phyloP scores from a whole-genome alignment of 2,113 vertebrate species.

The Oncorhynchus mykiss region DNA sequence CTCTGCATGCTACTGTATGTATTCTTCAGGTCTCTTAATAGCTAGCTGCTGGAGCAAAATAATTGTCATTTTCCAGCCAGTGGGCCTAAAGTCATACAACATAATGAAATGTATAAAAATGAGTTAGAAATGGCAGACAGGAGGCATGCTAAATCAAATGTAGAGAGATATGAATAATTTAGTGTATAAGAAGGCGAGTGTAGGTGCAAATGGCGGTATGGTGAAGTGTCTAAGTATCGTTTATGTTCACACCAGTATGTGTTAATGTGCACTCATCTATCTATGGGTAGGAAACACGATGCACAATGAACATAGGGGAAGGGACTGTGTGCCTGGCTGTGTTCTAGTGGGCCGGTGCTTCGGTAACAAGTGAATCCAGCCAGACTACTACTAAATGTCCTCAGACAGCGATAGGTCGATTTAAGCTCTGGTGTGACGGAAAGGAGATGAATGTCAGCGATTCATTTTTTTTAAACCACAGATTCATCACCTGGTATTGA shows the following conservation, averaged over 20 bases:
- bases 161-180: slow-evolving; percentile 81
- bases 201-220: slow-evolving; percentile 72
- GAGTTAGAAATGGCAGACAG: slow-evolving; percentile 69
- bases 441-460: slow-evolving; percentile 46
- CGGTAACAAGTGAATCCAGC: slow-evolving; percentile 59
- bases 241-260: slow-evolving; percentile 75
- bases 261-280: slow-evolving; percentile 68
- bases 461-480: slow-evolving; percentile 35
- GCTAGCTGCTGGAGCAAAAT: slow-evolving; percentile 80
- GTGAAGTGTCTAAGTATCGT: slow-evolving; percentile 74
- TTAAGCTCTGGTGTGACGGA: slow-evolving; percentile 42
- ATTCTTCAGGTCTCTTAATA: slow-evolving; percentile 77
- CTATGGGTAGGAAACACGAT: slow-evolving; percentile 62
- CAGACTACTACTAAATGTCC: slow-evolving; percentile 49
- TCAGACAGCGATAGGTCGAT: slow-evolving; percentile 62
- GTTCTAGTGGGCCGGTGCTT: slow-evolving; percentile 55
- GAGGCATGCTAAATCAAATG: slow-evolving; percentile 80
- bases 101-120: slow-evolving; percentile 79
- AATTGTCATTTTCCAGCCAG: slow-evolving; percentile 84
- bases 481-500: slow-evolving; percentile 52
- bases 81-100: slow-evolving; percentile 82
- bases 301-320: slow-evolving; percentile 51
- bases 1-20: slow-evolving; percentile 63
- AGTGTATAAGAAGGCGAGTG: slow-evolving; percentile 71
- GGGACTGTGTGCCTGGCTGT: slow-evolving; percentile 38